Evolutionary conservation across 2,888 invertebrate genomes (phyloP).

Genomic region (Nemoura dubitans): DNA sequence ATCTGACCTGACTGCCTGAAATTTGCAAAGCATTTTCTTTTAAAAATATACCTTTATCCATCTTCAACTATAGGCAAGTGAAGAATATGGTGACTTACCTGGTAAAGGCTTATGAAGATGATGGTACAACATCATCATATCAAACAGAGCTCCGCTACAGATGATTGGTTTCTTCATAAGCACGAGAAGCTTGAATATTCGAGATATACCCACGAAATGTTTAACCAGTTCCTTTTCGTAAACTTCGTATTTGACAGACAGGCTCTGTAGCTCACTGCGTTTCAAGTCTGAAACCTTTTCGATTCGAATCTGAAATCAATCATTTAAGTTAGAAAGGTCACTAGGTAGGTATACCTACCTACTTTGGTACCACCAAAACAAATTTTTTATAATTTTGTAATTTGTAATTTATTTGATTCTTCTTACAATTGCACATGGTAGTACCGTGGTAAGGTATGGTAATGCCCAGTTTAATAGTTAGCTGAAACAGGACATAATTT

Average conservation of each 20-base stretch:
- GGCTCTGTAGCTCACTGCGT: not conserved
- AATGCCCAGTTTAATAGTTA: too few relatives aligned
- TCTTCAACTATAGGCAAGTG: too few relatives aligned
- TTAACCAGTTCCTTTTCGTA: not conserved
- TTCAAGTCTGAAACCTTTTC: not conserved
- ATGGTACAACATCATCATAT: slow-evolving; percentile 21
- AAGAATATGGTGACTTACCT: not conserved
- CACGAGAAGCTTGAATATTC: not conserved
- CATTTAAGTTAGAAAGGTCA: not conserved
- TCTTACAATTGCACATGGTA: too few relatives aligned
- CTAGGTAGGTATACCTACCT: too few relatives aligned
- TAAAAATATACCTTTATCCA: too few relatives aligned
- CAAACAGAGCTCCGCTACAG: not conserved
- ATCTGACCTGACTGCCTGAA: too few relatives aligned
- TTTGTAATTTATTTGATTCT: too few relatives aligned
- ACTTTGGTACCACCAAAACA: too few relatives aligned
- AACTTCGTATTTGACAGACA: not conserved
- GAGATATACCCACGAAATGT: slow-evolving; percentile 3
- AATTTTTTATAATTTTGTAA: too few relatives aligned
- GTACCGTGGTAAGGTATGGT: too few relatives aligned
- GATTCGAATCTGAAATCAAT: not conserved
- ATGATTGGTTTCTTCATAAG: not conserved
- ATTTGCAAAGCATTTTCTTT: too few relatives aligned
- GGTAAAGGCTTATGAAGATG: not conserved
- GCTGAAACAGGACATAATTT: too few relatives aligned